A percentile compares a stretch with the other conserved stretches of the same genome.
phyloP scores from a whole-genome alignment of 2,888 invertebrate species.

The Plebejus argus region DNA sequence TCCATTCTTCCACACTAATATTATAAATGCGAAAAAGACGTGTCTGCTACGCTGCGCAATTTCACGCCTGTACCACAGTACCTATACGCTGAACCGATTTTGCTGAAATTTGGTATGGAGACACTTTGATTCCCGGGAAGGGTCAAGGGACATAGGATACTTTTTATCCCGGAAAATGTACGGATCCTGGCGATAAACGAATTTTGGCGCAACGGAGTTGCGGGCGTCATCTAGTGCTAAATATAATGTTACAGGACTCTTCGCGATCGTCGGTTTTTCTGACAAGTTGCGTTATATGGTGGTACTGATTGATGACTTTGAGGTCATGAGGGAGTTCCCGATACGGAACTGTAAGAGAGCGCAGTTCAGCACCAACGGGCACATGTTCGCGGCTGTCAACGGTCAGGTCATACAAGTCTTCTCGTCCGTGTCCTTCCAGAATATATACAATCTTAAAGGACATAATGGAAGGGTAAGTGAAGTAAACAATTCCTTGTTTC shows the following conservation, averaged over 20 bases:
- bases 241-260: constrained; percentile 82
- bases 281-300: constrained; percentile 94
- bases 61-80: no score
- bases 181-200: no score
- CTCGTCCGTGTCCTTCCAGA: constrained; percentile 89
- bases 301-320: constrained; percentile 92
- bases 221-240: background rate
- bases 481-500: constrained; percentile 10
- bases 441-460: constrained; percentile 88
- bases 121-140: no score
- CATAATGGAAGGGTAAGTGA: constrained; percentile 85
- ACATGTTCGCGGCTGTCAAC: constrained; percentile 94
- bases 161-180: no score
- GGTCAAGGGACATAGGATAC: no score
- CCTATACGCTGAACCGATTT: no score
- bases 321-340: constrained; percentile 85
- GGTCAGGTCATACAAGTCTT: constrained; percentile 93
- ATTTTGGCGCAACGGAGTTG: no score
- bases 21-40: no score
- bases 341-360: constrained; percentile 89
- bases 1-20: no score
- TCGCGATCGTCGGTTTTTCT: constrained; percentile 93
- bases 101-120: no score
- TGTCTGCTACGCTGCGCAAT: no score
- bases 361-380: constrained; percentile 92